Conservation (phyloP, 2,113 vertebrate genomes). For the Hypocryptadius cinnamomeus region DNA sequence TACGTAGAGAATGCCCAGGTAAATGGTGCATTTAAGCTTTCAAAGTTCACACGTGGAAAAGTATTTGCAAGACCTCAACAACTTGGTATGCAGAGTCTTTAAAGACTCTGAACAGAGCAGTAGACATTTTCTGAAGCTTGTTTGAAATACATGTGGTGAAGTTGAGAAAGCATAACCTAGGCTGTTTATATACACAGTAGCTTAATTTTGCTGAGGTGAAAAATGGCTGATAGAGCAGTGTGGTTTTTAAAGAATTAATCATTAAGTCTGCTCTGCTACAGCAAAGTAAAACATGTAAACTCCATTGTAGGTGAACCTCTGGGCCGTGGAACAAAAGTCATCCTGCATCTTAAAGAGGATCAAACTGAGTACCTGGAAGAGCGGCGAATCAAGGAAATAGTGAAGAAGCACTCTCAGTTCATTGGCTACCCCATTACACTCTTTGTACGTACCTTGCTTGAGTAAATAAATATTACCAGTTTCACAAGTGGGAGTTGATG, state of each 20-base stretch:
- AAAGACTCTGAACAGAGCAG: fast-evolving
- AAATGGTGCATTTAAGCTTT: fast-evolving
- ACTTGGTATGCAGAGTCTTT: fast-evolving
- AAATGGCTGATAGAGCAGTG: fast-evolving
- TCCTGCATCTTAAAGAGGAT: constrained; percentile 80
- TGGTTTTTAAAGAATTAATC: fast-evolving
- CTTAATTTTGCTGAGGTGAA: fast-evolving
- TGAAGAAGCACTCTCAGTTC: constrained; percentile 85
- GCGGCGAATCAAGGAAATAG: constrained; percentile 76
- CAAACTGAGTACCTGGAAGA: constrained; percentile 81
- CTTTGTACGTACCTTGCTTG: constrained; percentile 58
- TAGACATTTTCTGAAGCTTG: fast-evolving
- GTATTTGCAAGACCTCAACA: fast-evolving
- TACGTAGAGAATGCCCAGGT: fast-evolving
- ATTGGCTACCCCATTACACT: constrained; percentile 83
- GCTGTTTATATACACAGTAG: fast-evolving
- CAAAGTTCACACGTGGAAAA: fast-evolving
- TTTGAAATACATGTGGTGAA: fast-evolving
- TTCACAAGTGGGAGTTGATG: fast-evolving
- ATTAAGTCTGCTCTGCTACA: fast-evolving
- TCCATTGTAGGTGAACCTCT: constrained; percentile 68
- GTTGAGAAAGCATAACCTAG: fast-evolving
- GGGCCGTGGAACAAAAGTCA: constrained; percentile 80
- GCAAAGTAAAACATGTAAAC: not conserved
- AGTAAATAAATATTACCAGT: fast-evolving